Conservation (phyloP, 2,113 vertebrate genomes). For the Catharus fuscescens region DNA sequence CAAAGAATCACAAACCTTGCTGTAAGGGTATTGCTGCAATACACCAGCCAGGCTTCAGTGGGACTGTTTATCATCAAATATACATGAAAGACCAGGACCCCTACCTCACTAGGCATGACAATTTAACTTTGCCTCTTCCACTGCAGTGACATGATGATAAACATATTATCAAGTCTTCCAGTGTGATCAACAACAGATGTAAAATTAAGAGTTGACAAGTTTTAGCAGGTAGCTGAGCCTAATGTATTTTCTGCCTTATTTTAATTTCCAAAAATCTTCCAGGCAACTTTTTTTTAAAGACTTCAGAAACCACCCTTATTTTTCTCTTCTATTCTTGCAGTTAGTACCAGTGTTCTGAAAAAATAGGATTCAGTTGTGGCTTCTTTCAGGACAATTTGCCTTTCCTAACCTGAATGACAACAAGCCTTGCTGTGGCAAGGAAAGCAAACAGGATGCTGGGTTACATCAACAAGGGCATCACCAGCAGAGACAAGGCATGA, state of each 20-base stretch:
- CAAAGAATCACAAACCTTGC: constrained; percentile 47
- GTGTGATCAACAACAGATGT: constrained; percentile 72
- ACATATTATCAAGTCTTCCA: constrained; percentile 62
- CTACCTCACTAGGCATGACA: constrained; percentile 61
- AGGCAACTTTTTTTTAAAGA: constrained; percentile 13
- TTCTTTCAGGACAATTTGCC: not conserved
- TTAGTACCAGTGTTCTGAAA: not conserved
- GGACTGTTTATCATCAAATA: constrained; percentile 74
- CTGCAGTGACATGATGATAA: constrained; percentile 55
- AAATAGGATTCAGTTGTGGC: not conserved
- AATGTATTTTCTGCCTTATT: constrained; percentile 50
- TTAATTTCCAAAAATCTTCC: constrained; percentile 58
- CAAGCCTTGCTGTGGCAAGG: not conserved
- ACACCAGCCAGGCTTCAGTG: constrained; percentile 54
- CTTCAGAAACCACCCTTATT: not conserved
- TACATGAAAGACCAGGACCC: constrained; percentile 63
- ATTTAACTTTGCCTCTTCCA: constrained; percentile 59
- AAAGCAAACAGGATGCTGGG: not conserved
- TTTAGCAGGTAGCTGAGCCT: constrained; percentile 69
- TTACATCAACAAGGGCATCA: not conserved
- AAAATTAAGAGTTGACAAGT: constrained; percentile 71
- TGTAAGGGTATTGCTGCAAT: constrained; percentile 6
- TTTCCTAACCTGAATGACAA: not conserved
- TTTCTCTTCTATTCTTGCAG: not conserved
- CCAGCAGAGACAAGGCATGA: not conserved